Evolutionary conservation across 35 echinoderm and acorn worm species (phyloP).

Genomic region (Lytechinus pictus): DNA sequence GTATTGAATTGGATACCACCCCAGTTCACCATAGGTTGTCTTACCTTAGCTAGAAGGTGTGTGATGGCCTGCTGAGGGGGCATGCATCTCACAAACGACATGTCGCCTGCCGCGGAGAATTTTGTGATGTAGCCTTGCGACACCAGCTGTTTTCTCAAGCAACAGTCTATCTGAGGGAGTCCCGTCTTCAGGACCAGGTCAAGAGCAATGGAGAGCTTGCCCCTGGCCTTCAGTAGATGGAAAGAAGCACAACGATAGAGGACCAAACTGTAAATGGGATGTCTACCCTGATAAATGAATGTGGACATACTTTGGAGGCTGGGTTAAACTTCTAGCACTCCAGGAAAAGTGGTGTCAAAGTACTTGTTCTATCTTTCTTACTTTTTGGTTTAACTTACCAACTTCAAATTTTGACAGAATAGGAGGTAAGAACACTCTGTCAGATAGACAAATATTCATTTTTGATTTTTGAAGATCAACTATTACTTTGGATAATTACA

Average conservation of each 20-base stretch:
- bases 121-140: conserved; percentile 69
- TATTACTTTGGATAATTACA: too few relatives aligned
- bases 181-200: conserved; percentile 57
- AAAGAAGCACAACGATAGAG: not conserved
- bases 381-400: too few relatives aligned
- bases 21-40: not conserved
- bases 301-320: too few relatives aligned
- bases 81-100: conserved; percentile 66
- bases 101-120: conserved; percentile 62
- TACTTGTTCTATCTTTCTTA: too few relatives aligned
- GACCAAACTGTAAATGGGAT: not conserved
- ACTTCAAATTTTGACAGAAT: too few relatives aligned
- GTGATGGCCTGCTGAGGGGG: conserved; percentile 59
- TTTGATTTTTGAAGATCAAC: too few relatives aligned
- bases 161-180: conserved; percentile 57
- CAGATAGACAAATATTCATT: too few relatives aligned
- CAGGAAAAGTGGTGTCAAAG: too few relatives aligned
- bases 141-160: conserved; percentile 39
- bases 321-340: too few relatives aligned
- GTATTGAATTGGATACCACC: too few relatives aligned
- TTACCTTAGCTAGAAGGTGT: conserved; percentile 64
- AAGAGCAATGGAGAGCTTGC: conserved; percentile 53
- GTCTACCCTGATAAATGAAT: not conserved
- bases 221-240: conserved; percentile 40
- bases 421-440: too few relatives aligned